A percentile compares a stretch with the other conserved stretches of the same genome.
phyloP scores from a whole-genome alignment of 2,888 invertebrate genomes.

The Hanleya hanleyi region DNA sequence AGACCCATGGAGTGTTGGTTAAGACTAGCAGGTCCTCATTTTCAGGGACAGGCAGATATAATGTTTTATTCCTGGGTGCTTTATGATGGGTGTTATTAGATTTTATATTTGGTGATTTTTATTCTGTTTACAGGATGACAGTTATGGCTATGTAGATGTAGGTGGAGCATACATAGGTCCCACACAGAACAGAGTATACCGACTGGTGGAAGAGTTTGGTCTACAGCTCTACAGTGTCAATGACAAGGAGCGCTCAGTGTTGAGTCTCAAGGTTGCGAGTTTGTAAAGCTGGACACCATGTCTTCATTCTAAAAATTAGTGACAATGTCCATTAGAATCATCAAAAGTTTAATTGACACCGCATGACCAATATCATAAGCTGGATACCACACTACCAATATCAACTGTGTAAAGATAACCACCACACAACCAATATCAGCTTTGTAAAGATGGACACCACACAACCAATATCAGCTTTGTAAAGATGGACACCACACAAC shows the following conservation, averaged over 20 bases:
- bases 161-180: conserved; percentile 63
- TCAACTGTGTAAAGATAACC: no score
- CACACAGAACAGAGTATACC: conserved; percentile 50
- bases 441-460: no score
- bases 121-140: conserved; percentile 35
- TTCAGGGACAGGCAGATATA: not conserved
- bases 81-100: no score
- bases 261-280: conserved; percentile 46
- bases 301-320: no score
- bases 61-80: not conserved
- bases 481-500: no score
- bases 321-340: not conserved
- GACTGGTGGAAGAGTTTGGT: conserved; percentile 49
- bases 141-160: conserved; percentile 49
- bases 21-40: not conserved
- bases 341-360: no score
- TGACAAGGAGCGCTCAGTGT: conserved; percentile 41
- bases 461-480: no score
- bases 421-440: no score
- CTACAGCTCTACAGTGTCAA: conserved; percentile 48
- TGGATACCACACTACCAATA: no score
- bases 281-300: no score
- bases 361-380: no score
- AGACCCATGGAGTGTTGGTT: no score
- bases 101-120: not conserved